A percentile compares a stretch with the other conserved stretches of the same genome.
phyloP scores from a whole-genome alignment of 1,140 invertebrate species.

The Myzus persicae region DNA sequence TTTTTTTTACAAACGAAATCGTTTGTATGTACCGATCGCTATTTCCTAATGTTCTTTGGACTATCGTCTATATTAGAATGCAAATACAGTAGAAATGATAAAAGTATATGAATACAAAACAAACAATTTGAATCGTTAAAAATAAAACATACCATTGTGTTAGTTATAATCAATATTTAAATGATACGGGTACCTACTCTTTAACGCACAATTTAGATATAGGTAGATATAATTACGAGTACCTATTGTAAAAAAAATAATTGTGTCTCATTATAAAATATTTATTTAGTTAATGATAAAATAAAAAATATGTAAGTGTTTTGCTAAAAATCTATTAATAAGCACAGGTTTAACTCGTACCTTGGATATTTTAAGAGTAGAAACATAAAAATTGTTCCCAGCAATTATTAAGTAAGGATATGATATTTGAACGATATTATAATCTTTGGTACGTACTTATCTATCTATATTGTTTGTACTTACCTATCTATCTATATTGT shows the following conservation, averaged over 20 bases:
- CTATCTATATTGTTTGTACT: no score
- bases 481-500: not conserved
- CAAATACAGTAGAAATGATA: not conserved
- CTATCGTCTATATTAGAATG: not conserved
- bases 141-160: not conserved
- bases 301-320: not conserved
- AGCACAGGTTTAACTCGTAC: not conserved
- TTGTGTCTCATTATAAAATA: not conserved
- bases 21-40: not conserved
- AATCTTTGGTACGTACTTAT: not conserved
- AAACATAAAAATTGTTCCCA: not conserved
- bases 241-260: not conserved
- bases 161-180: not conserved
- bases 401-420: not conserved
- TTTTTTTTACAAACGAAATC: not conserved
- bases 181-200: not conserved
- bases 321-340: not conserved
- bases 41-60: not conserved
- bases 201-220: not conserved
- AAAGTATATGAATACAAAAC: not conserved
- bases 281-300: constrained; percentile 1
- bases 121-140: not conserved
- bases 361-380: not conserved
- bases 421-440: not conserved
- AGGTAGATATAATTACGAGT: no score